Conservation (phyloP, 2,113 vertebrate genomes). For the Ancistrus triradiatus region DNA sequence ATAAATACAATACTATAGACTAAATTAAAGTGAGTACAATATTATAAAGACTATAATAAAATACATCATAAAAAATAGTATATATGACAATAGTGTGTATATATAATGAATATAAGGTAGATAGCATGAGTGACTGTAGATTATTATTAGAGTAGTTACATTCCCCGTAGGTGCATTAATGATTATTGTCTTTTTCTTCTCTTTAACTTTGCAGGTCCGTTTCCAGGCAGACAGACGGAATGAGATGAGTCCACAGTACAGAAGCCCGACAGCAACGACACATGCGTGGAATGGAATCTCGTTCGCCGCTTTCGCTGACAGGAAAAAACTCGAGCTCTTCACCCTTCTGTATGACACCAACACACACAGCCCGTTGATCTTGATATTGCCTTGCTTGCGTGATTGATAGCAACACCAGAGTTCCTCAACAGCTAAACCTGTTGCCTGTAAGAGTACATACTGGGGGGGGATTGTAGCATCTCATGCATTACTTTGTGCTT, state of each 20-base stretch:
- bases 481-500: background rate
- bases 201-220: slow-evolving; percentile 48
- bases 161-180: no score
- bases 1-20: no score
- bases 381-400: background rate
- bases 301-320: slow-evolving; percentile 80
- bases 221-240: slow-evolving; percentile 82
- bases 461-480: background rate
- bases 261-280: slow-evolving; percentile 90
- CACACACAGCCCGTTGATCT: no score
- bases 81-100: no score
- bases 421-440: background rate
- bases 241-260: slow-evolving; percentile 92
- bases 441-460: background rate
- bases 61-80: no score
- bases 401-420: background rate
- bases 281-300: slow-evolving; percentile 89
- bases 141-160: no score
- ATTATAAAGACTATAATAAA: no score
- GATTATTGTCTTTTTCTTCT: background rate
- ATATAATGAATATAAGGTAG: no score
- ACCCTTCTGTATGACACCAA: slow-evolving; percentile 77
- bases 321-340: slow-evolving; percentile 91
- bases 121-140: no score
- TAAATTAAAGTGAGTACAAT: no score